phyloP scores from a whole-genome alignment of 2,888 invertebrate genomes.

The Girardia tigrina region DNA sequence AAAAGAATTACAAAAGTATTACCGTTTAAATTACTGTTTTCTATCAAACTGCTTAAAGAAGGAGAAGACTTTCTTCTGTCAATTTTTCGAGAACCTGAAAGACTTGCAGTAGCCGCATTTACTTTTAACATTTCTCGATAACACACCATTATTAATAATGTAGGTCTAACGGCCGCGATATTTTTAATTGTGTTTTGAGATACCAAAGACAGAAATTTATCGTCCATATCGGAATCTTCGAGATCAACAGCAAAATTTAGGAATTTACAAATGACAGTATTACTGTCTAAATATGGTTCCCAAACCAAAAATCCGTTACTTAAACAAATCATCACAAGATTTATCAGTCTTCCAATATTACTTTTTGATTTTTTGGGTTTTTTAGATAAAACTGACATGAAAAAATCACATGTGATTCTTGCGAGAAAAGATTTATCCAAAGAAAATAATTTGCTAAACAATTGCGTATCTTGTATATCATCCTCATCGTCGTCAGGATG shows the following conservation, averaged over 20 bases:
- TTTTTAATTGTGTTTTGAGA: neutral
- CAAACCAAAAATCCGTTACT: neutral
- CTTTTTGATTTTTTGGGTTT: neutral
- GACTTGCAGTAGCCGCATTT: neutral
- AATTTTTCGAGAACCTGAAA: neutral
- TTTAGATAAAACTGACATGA: neutral
- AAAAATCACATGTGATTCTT: constrained; percentile 1
- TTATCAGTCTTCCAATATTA: neutral
- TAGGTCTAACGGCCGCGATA: neutral
- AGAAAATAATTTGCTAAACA: neutral
- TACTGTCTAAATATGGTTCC: constrained; percentile 8
- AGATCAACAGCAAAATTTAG: neutral
- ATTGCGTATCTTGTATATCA: neutral
- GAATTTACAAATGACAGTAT: neutral
- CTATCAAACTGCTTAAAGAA: neutral
- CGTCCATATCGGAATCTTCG: constrained; percentile 12
- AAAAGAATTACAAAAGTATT: neutral
- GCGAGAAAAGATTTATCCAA: neutral
- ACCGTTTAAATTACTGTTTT: neutral
- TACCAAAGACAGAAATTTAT: neutral
- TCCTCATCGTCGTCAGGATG: neutral
- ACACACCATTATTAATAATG: neutral
- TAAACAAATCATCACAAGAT: neutral
- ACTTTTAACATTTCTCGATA: constrained; percentile 13
- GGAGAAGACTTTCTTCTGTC: neutral